phyloP scores from a whole-genome alignment of 2,797 vertebrate species.

The Alcedo quadribrachys region DNA sequence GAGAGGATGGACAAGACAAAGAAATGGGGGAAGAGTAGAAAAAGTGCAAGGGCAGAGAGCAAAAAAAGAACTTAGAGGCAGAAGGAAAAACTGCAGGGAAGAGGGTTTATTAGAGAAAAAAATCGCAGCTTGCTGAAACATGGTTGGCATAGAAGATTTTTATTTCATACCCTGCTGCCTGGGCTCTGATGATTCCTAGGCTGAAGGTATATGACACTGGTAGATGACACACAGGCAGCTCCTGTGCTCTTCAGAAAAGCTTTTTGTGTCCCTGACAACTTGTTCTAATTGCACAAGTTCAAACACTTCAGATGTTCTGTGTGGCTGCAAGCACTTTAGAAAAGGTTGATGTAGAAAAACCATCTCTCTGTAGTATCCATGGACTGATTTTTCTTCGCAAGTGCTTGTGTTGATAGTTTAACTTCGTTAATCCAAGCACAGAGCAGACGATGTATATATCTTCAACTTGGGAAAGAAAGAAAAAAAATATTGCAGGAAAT shows the following conservation, averaged over 20 bases:
- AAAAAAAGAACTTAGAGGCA: conserved; percentile 67
- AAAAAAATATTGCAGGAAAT: not conserved
- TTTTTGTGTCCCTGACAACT: conserved; percentile 78
- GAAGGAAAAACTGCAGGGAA: conserved; percentile 74
- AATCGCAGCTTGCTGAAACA: conserved; percentile 61
- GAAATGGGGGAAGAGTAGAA: conserved; percentile 13
- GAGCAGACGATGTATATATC: not conserved
- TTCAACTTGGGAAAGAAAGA: not conserved
- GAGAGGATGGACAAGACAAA: conserved; percentile 24
- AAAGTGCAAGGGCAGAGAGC: conserved; percentile 61
- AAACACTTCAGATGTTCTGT: conserved; percentile 71
- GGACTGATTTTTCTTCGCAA: conserved; percentile 49
- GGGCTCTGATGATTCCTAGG: conserved; percentile 69
- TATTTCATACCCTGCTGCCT: conserved; percentile 71
- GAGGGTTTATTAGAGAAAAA: conserved; percentile 71
- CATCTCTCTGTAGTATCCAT: conserved; percentile 28
- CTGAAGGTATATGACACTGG: conserved; percentile 70
- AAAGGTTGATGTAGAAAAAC: conserved; percentile 70
- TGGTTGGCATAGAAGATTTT: conserved; percentile 60
- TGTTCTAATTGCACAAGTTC: conserved; percentile 77
- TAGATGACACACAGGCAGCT: conserved; percentile 66
- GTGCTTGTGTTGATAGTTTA: conserved; percentile 43
- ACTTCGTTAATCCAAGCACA: conserved; percentile 12
- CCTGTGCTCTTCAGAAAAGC: conserved; percentile 74
- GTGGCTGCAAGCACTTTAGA: conserved; percentile 65